A percentile compares a stretch with the other conserved stretches of the same genome.
Evolutionary conservation across 2,888 invertebrate species (phyloP).

Genomic region (Xiphydria camelus): DNA sequence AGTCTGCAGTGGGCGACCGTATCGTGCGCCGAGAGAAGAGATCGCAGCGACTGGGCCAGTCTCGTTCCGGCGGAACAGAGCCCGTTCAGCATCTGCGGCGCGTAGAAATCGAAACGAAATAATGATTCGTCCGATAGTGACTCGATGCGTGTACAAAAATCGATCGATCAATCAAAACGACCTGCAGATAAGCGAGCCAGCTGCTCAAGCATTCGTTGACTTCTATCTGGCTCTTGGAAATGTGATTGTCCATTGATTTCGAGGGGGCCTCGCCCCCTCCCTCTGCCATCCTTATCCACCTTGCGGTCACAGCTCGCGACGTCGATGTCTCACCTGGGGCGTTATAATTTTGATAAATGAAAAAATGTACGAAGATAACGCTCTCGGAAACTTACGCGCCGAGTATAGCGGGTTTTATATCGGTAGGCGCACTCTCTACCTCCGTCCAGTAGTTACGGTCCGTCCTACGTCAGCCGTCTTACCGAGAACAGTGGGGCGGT

Average conservation of each 20-base stretch:
- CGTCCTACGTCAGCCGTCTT: too few relatives aligned
- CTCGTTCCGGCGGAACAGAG: slow-evolving; percentile 68
- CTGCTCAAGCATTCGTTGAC: slow-evolving; percentile 54
- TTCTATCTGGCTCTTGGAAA: slow-evolving; percentile 48
- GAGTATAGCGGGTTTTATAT: too few relatives aligned
- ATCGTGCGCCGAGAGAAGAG: slow-evolving; percentile 55
- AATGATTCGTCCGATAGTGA: too few relatives aligned
- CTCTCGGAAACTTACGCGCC: too few relatives aligned
- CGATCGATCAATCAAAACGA: slow-evolving; percentile 22
- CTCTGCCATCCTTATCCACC: slow-evolving; percentile 47
- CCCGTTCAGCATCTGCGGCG: slow-evolving; percentile 63
- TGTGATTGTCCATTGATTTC: slow-evolving; percentile 46
- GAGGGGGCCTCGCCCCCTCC: slow-evolving; percentile 38
- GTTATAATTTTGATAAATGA: too few relatives aligned
- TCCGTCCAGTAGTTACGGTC: too few relatives aligned
- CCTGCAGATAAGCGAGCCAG: slow-evolving; percentile 55
- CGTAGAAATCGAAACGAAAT: too few relatives aligned
- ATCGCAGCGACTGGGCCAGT: slow-evolving; percentile 64
- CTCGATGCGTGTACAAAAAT: neutral
- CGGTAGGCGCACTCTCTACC: too few relatives aligned
- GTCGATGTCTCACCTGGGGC: too few relatives aligned
- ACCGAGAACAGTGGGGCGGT: too few relatives aligned
- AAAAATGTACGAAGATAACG: too few relatives aligned
- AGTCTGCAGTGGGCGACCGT: slow-evolving; percentile 60
- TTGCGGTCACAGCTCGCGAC: too few relatives aligned